These are phyloP conservation scores for Mythimna vitellina DNA, from an alignment of 2,888 invertebrate species.

Conservation along the genomic window DNA sequence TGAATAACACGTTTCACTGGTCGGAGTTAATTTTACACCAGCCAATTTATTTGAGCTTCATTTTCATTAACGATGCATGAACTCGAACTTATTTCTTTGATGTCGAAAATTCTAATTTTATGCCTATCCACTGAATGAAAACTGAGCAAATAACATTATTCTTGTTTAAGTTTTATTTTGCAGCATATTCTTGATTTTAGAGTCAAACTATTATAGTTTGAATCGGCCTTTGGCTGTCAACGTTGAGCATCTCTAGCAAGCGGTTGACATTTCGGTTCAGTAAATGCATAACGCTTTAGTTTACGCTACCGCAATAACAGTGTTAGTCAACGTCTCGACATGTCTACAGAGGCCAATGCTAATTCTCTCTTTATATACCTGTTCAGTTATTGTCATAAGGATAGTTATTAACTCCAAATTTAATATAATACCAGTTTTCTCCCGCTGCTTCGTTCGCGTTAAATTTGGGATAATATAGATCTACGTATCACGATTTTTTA, in stretches of 20 bases:
- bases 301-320: conserved; percentile 38
- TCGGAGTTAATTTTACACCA: conserved; percentile 64
- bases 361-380: conserved; percentile 32
- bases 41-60: conserved; percentile 54
- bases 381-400: background rate
- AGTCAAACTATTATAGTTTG: conserved; percentile 8
- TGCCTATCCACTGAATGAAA: conserved; percentile 20
- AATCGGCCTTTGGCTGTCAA: conserved; percentile 11
- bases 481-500: no score
- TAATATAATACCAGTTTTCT: background rate
- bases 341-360: conserved; percentile 23
- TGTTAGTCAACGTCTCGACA: conserved; percentile 42
- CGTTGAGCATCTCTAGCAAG: conserved; percentile 2
- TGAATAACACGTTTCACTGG: conserved; percentile 68
- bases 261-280: conserved; percentile 33
- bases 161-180: conserved; percentile 25
- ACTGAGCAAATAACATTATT: conserved; percentile 34
- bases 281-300: conserved; percentile 33
- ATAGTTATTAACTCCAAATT: background rate
- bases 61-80: conserved; percentile 46
- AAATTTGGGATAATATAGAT: no score
- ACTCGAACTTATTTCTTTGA: conserved; percentile 45
- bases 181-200: conserved; percentile 24
- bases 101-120: conserved; percentile 41
- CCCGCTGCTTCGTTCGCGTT: no score